phyloP scores from a whole-genome alignment of 2,888 invertebrate genomes.

The Agrenia bidenticulata region DNA sequence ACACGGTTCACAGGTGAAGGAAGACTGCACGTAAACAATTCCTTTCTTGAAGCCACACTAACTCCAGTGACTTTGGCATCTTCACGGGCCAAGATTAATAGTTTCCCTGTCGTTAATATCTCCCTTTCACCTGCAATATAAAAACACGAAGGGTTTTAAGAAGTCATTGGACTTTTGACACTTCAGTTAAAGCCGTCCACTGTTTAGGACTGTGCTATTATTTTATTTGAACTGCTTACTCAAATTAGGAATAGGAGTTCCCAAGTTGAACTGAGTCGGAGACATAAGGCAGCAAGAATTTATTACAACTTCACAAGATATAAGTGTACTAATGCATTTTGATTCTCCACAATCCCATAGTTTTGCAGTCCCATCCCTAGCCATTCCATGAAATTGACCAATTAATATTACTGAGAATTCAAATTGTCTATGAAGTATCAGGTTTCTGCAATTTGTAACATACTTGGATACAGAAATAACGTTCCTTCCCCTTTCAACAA shows the following conservation, averaged over 20 bases:
- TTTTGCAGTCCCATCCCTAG: conserved; percentile 68
- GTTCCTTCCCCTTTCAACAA: conserved; percentile 70
- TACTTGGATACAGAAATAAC: conserved; percentile 69
- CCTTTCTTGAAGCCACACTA: conserved; percentile 62
- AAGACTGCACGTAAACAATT: conserved; percentile 57
- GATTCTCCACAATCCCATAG: conserved; percentile 71
- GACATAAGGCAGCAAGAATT: conserved; percentile 61
- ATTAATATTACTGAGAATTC: too few relatives aligned
- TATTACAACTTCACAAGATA: conserved; percentile 61
- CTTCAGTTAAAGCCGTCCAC: too few relatives aligned
- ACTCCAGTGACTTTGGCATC: conserved; percentile 62
- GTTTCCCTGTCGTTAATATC: conserved; percentile 65
- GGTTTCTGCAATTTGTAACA: conserved; percentile 48
- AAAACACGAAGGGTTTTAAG: neutral
- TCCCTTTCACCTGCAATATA: conserved; percentile 58
- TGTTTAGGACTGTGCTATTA: neutral
- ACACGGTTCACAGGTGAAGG: conserved; percentile 64
- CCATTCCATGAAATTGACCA: too few relatives aligned
- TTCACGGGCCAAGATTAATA: conserved; percentile 66
- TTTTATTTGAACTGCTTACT: conserved; percentile 34
- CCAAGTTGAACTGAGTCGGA: conserved; percentile 32
- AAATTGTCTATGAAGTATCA: neutral
- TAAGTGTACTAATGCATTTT: conserved; percentile 61
- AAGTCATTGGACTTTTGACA: neutral
- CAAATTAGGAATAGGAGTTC: conserved; percentile 24